Evolutionary conservation across 1,140 invertebrate species (phyloP), one percentile per base, ranked within the genome.

Genomic region (Dinoponera quadriceps): DNA sequence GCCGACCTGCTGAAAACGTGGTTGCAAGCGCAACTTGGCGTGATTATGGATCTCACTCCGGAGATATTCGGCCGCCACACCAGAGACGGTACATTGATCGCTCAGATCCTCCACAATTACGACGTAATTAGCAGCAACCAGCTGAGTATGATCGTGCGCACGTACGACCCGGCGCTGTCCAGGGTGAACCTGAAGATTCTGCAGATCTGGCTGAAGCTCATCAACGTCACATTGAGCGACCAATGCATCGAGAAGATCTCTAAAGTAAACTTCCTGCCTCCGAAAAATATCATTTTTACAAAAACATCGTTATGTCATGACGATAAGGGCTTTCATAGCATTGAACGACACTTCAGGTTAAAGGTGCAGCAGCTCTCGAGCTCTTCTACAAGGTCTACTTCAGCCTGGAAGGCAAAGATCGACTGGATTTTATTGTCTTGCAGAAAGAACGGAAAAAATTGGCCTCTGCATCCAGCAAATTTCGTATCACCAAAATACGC

Each of bases 331-430:
- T 18, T 75, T 22, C 33, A 65, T 33, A 22, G 11, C 29, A 5
- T 33, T 49, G n/a, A 63, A 75, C 3, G 7, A 63, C 9, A 16
- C 14, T 51, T 63, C 71, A 83, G 63, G 95, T 94, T 11, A 94
- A 94, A 75, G 94, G 94, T 25, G 93, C 93, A 13, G 89, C 93
- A 0, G 89, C 95, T 16, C 87, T 96, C 18, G 93, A 94, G 16
- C 86, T 96, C 13, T 95, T 96, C 87, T 96, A 96, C 91, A 94
- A 95, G 90, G 86, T 96, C 16, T 96, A 95, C 88, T 90, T 96
- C 20, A 92, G 93, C 82, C 91, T 96, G n/a, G 95, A 96, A 65
- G 94, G 94, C 84, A 95, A 94, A 86, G 95, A 95, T 90, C 91
- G 93, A 20, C 90, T 94, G 54, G 91, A 95, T 80, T 95, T 95